Percentiles rank a stretch among this genome's conserved stretches.
phyloP scores from a whole-genome alignment of 1,140 invertebrate species.

The Anastrepha ludens region DNA sequence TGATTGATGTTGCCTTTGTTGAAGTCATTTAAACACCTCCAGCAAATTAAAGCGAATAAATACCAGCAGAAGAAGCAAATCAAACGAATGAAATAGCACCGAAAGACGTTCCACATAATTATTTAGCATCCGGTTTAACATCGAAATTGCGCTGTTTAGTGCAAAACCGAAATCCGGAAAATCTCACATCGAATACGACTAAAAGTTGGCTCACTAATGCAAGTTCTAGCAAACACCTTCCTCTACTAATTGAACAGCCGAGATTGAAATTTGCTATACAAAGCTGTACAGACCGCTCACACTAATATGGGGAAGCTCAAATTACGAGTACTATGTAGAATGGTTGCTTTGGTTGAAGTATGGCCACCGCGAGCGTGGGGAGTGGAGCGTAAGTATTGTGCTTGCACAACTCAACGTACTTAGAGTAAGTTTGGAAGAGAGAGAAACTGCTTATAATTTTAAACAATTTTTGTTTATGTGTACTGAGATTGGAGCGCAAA shows the following conservation, averaged over 20 bases:
- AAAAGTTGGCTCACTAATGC: slow-evolving; percentile 1
- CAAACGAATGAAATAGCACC: slow-evolving; percentile 38
- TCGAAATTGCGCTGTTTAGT: neutral
- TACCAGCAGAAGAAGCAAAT: slow-evolving; percentile 47
- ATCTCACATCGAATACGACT: neutral
- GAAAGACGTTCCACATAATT: slow-evolving; percentile 24
- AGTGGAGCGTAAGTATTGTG: neutral
- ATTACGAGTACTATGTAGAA: neutral
- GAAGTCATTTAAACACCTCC: slow-evolving; percentile 32
- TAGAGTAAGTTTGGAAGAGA: neutral
- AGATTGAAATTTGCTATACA: slow-evolving; percentile 8
- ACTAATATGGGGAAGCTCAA: slow-evolving; percentile 35
- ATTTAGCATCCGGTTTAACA: neutral
- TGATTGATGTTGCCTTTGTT: neutral
- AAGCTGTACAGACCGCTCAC: neutral
- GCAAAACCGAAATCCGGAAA: slow-evolving; percentile 9
- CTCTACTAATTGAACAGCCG: slow-evolving; percentile 12
- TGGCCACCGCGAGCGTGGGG: neutral
- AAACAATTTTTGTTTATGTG: slow-evolving; percentile 30
- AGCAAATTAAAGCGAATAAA: slow-evolving; percentile 33
- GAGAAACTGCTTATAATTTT: too few species aligned
- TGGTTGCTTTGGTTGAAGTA: neutral
- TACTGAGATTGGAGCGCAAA: neutral
- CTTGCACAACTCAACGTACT: neutral
- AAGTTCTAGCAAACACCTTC: slow-evolving; percentile 15